phyloP scores from a whole-genome alignment of 2,888 invertebrate genomes.

The Sipha maydis region DNA sequence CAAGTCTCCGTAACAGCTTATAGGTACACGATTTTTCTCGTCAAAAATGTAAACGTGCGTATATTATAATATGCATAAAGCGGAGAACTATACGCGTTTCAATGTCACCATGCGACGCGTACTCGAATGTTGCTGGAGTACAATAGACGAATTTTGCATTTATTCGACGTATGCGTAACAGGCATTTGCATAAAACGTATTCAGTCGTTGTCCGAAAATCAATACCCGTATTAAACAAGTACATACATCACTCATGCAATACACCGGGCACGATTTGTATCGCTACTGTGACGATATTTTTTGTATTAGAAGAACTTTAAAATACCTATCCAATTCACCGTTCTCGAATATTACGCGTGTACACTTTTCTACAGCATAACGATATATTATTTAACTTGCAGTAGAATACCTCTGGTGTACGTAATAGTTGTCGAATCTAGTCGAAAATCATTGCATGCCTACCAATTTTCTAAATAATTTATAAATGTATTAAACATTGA shows the following conservation, averaged over 20 bases:
- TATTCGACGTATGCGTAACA: neutral
- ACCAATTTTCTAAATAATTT: no score
- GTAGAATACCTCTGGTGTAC: no score
- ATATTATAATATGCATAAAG: neutral
- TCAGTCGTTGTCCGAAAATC: neutral
- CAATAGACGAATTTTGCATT: constrained; percentile 21
- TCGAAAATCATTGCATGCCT: no score
- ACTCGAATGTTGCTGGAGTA: neutral
- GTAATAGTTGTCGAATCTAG: no score
- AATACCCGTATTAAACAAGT: neutral
- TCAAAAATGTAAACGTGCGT: neutral
- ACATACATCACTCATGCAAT: no score
- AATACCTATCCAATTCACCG: no score
- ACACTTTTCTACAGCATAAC: no score
- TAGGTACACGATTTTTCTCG: neutral
- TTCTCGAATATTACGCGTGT: no score
- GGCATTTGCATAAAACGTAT: constrained; percentile 12
- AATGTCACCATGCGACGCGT: constrained; percentile 15
- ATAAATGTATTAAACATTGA: no score
- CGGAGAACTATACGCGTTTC: neutral
- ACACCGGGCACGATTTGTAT: neutral
- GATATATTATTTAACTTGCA: no score
- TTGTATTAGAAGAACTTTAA: no score
- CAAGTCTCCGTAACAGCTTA: neutral
- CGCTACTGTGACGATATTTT: neutral